Conservation (phyloP, 1,140 invertebrate genomes). For the Camponotus vicinus region DNA sequence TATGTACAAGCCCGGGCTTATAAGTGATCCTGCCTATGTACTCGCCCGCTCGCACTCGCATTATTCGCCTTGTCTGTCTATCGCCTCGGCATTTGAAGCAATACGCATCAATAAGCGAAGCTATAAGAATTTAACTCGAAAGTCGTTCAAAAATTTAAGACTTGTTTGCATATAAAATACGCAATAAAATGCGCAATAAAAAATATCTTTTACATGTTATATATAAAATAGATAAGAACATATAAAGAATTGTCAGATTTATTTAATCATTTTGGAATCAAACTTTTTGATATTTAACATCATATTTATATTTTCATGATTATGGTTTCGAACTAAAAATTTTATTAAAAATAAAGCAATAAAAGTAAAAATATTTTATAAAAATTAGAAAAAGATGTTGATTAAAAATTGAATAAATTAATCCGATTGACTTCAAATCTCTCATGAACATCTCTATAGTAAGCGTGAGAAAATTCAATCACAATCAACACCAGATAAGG, state of each 20-base stretch:
- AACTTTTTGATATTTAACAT: not conserved
- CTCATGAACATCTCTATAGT: not conserved
- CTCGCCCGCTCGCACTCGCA: constrained; percentile 37
- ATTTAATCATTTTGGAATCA: not conserved
- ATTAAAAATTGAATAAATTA: constrained; percentile 19
- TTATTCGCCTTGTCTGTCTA: constrained; percentile 47
- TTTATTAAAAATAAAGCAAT: not conserved
- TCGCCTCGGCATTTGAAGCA: constrained; percentile 10
- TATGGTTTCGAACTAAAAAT: not conserved
- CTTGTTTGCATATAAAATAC: not conserved
- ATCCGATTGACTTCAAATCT: constrained; percentile 22
- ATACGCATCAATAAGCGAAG: constrained; percentile 14
- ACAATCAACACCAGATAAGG: constrained; percentile 57
- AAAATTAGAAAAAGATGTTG: not conserved
- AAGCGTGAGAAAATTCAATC: constrained; percentile 50
- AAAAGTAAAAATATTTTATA: not conserved
- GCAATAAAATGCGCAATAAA: not conserved
- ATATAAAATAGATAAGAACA: not conserved
- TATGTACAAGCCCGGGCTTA: constrained; percentile 72
- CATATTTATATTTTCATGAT: not conserved
- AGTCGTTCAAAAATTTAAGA: not conserved
- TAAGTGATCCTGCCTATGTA: constrained; percentile 74
- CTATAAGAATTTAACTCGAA: constrained; percentile 49
- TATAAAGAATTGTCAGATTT: not conserved
- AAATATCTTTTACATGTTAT: not conserved